Base-by-base conservation (phyloP, 1,140 invertebrate genomes). In the Panulirus ornatus region DNA sequence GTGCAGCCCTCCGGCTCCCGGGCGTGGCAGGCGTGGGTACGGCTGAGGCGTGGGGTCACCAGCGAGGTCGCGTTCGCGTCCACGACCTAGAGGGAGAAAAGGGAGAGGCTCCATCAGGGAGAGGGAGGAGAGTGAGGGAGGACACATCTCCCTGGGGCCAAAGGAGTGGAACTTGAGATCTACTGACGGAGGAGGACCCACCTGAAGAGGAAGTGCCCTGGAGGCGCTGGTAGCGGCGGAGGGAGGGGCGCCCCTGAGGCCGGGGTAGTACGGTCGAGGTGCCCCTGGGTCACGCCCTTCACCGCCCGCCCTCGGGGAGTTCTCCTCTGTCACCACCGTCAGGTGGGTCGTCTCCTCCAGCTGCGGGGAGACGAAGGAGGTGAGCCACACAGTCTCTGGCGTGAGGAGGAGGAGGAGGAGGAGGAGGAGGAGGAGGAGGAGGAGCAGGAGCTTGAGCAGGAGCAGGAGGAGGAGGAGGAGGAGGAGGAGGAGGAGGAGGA, bases 1-100 rank as follows among this genome's bases (percentile, higher is more conserved):
- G 84, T 86, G 84, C 84, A 86, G 30, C 27, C 22, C n/a, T 76
- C 44, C 16, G 14, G 44, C 3, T 73, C 84, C 40, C 47, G 70
- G 73, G 70, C 51, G 75, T 30, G 47, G 75, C 85, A 88, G 40
- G 40, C 75, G 16, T 63, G 51, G 40, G 73, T 16, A 2, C 75
- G 85, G 40, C 75, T 79, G 42, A 88, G 75, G 73, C 85, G 85
- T 30, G 85, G 85, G 19, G 85, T 81, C 22, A 87, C 76, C n/a
- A 88, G 51, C 11, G 85, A 54, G 76, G 85, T 88, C 34, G 47
- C 73, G 34, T 88, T 88, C 9, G 75, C 70, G 85, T 88, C 85
- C 19, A 88, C 85, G 0, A 88, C 85, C 85, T 88, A 51, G n/a
- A 38, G 11, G n/a, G 22, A 58, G 44, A n/a, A n/a, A n/a, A n/a